phyloP scores from a whole-genome alignment of 2,113 vertebrate species.

The Gorsachius goisagi region DNA sequence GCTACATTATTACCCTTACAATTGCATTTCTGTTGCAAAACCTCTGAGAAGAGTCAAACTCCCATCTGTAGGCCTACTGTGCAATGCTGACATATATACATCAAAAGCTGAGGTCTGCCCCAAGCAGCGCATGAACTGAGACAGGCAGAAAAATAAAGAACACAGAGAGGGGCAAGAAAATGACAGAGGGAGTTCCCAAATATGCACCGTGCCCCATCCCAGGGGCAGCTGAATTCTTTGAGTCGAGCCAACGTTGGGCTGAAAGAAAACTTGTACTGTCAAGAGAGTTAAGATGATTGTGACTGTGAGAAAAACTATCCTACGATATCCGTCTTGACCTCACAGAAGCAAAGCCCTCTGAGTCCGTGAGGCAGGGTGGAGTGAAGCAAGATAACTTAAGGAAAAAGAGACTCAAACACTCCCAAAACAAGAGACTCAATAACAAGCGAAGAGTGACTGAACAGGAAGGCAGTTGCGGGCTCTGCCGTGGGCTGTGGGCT shows the following conservation, averaged over 20 bases:
- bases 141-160: neutral
- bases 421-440: conserved; percentile 32
- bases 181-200: neutral
- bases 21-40: neutral
- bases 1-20: neutral
- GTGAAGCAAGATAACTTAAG: conserved; percentile 35
- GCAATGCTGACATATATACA: neutral
- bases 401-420: conserved; percentile 39
- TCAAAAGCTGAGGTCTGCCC: neutral
- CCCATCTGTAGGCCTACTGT: neutral
- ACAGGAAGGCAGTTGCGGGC: conserved; percentile 14
- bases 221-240: neutral
- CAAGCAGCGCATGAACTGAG: neutral
- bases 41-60: neutral
- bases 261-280: neutral
- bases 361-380: conserved; percentile 21
- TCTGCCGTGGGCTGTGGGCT: conserved; percentile 5
- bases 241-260: neutral
- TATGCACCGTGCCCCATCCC: rapidly evolving
- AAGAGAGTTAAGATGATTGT: neutral
- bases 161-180: neutral
- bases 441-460: neutral
- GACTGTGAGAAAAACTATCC: conserved; percentile 22
- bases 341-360: conserved; percentile 10
- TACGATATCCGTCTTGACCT: neutral